Base-by-base conservation (phyloP, 2,797 vertebrate species). In the Allobates femoralis region DNA sequence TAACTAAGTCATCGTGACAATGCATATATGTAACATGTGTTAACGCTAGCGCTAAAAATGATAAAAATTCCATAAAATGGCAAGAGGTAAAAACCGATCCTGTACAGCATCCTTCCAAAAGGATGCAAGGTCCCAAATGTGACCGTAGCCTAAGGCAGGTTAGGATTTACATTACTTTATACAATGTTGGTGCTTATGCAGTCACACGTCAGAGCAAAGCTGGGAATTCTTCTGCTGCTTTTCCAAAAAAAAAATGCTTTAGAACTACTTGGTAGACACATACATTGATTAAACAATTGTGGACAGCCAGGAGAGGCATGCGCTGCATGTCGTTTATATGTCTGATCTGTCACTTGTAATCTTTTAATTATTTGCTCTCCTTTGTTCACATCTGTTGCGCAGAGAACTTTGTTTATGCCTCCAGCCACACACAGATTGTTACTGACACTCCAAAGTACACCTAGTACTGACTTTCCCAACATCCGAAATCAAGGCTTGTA, bases 331-430 rank as follows among this genome's bases (percentile, higher is more conserved):
- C 32, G 37, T 69, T 69, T 69, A 69, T 21, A 3, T 69, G 67
- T 69, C 32, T 23, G 32, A 69, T 69, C 62, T 41, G 67, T 69
- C 67, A 69, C 18, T 69, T 10, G 34, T 32, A 66, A 66, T 66
- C 28, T 32, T 66, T 30, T 66, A 66, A 66, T 66, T 18, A 32
- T 28, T 66, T 32, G 4, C 67, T 69, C 10, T 69, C 67, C 67
- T 37, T 37, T 69, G 67, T 37, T 32, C 67, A 69, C 67, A 41
- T 69, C 67, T 69, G 32, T 69, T 69, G 62, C 12, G 1, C 62
- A 66, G 62, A 66, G 12, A 66, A 66, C 62, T 66, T 30, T 66
- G 67, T 69, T 69, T 37, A 69, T 11, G 32, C 67, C 67, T 69
- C 67, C 32, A 37, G 67, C 67, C 67, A 41, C 67, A 23, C 34